Evolutionary conservation across 1,140 invertebrate species (phyloP).

Genomic region (Magallana gigas): DNA sequence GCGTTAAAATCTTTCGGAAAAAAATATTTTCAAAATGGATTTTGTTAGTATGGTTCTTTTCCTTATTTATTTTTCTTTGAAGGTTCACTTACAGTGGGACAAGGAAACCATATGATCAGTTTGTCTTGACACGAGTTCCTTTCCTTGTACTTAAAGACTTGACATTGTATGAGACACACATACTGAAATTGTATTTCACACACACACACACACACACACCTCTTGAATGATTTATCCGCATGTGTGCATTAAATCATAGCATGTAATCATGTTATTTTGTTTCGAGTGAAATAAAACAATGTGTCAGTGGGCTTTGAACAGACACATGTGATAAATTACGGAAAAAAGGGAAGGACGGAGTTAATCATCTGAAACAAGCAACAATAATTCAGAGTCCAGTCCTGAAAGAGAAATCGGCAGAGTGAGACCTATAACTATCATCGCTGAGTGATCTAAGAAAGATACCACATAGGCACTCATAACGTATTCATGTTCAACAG

Average conservation of each 20-base stretch:
- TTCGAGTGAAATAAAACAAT: neutral
- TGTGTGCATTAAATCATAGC: neutral
- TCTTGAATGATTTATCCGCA: neutral
- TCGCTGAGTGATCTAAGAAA: constrained; percentile 6
- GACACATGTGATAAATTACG: constrained; percentile 1
- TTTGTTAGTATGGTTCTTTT: too few relatives aligned
- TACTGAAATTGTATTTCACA: too few relatives aligned
- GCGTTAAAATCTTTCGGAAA: too few relatives aligned
- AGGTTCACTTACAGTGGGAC: too few relatives aligned
- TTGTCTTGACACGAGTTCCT: too few relatives aligned
- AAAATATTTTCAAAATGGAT: too few relatives aligned
- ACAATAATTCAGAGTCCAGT: neutral
- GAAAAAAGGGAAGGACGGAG: neutral
- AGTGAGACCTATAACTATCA: neutral
- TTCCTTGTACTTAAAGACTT: too few relatives aligned
- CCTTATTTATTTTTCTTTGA: too few relatives aligned
- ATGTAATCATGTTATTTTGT: neutral
- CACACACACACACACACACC: too few relatives aligned
- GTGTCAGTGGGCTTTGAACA: neutral
- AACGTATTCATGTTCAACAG: neutral
- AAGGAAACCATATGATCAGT: too few relatives aligned
- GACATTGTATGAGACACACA: too few relatives aligned
- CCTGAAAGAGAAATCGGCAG: neutral
- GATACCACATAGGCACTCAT: neutral
- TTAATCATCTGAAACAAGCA: neutral